Conservation (phyloP, 2,113 vertebrate genomes). For the Odobenus rosmarus region DNA sequence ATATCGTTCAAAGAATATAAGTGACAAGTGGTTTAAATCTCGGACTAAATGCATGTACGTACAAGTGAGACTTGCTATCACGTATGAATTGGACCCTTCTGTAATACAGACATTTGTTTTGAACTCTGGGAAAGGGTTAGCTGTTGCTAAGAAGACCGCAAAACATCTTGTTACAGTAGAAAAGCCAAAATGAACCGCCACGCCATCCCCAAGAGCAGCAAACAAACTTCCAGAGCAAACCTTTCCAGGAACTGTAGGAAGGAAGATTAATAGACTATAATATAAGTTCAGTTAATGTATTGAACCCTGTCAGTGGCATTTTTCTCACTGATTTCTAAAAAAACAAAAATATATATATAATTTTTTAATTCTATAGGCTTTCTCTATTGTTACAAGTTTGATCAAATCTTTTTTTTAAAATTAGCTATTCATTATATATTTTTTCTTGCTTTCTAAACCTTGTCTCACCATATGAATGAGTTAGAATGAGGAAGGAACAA, state of each 20-base stretch:
- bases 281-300: background rate
- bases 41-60: background rate
- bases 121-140: slow-evolving; percentile 14
- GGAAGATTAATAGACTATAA: slow-evolving; percentile 41
- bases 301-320: background rate
- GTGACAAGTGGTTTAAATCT: slow-evolving; percentile 3
- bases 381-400: slow-evolving; percentile 14
- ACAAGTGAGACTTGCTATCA: background rate
- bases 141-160: slow-evolving; percentile 23
- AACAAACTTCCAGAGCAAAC: slow-evolving; percentile 1
- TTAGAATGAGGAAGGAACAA: slow-evolving; percentile 75
- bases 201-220: background rate
- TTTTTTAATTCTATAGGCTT: slow-evolving; percentile 26
- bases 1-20: background rate
- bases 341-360: background rate
- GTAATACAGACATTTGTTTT: slow-evolving; percentile 10
- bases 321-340: slow-evolving; percentile 48
- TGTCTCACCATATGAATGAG: slow-evolving; percentile 52
- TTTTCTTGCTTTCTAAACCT: slow-evolving; percentile 60
- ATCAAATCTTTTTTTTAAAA: background rate
- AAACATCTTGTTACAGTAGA: slow-evolving; percentile 42
- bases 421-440: background rate
- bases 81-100: background rate
- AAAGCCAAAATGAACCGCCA: slow-evolving; percentile 35
- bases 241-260: slow-evolving; percentile 47